phyloP scores from a whole-genome alignment of 2,113 vertebrate genomes.

The Dolichallabes microphthalmus region DNA sequence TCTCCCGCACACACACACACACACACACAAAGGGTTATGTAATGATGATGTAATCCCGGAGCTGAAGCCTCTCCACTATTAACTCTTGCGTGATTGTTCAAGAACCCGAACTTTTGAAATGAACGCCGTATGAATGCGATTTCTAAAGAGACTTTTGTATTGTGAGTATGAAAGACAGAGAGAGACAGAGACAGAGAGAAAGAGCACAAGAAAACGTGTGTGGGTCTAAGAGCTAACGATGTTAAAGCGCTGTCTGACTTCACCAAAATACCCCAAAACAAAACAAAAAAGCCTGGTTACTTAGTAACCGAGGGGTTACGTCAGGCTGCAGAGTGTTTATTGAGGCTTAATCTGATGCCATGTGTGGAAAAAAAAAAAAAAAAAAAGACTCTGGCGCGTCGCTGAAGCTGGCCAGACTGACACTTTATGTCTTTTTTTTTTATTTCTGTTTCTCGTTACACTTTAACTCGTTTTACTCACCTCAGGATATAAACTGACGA shows the following conservation, averaged over 20 bases:
- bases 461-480: neutral
- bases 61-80: conserved; percentile 25
- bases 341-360: conserved; percentile 17
- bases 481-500: neutral
- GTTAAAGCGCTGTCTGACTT: conserved; percentile 22
- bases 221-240: neutral
- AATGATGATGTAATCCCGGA: conserved; percentile 64
- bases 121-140: neutral
- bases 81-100: conserved; percentile 44
- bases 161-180: neutral
- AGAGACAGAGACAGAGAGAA: neutral
- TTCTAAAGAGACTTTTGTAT: neutral
- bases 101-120: neutral
- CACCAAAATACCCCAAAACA: conserved; percentile 7
- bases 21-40: conserved; percentile 52
- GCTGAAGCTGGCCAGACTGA: conserved; percentile 10
- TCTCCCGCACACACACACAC: neutral
- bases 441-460: neutral
- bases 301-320: conserved; percentile 38
- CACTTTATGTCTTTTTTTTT: neutral
- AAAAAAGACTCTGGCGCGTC: neutral
- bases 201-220: neutral
- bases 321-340: conserved; percentile 15
- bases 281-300: conserved; percentile 31
- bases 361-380: neutral